phyloP scores from a whole-genome alignment of 1,140 invertebrate genomes.

The Tetramorium parvispinum region DNA sequence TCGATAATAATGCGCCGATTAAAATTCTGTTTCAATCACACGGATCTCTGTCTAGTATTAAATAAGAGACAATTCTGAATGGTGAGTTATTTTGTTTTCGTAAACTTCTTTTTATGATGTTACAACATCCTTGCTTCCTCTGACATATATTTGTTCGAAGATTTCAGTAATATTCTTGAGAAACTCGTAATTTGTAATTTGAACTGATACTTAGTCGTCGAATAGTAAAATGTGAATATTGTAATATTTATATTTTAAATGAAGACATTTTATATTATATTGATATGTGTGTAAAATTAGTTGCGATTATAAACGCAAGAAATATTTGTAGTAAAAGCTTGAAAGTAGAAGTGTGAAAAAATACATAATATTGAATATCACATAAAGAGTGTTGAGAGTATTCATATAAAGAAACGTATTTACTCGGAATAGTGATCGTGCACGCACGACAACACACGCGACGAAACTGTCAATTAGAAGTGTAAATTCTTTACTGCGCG shows the following conservation, averaged over 20 bases:
- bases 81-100: not conserved
- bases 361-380: not conserved
- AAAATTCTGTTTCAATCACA: slow-evolving; percentile 44
- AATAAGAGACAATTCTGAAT: not conserved
- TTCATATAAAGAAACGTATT: not conserved
- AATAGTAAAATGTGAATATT: not conserved
- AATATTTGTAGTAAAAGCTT: not conserved
- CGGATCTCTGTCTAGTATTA: slow-evolving; percentile 3
- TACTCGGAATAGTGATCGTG: not conserved
- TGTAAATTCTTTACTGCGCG: slow-evolving; percentile 58
- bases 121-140: not conserved
- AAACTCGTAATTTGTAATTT: not conserved
- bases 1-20: slow-evolving; percentile 32
- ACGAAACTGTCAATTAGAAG: slow-evolving; percentile 61
- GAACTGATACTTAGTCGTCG: not conserved
- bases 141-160: not conserved
- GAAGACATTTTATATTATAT: not conserved
- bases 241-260: not conserved
- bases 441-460: not conserved
- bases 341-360: not conserved
- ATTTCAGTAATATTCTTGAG: not conserved
- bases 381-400: not conserved
- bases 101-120: not conserved
- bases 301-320: not conserved
- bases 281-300: not conserved